Conservation (phyloP, 2,888 invertebrate species). For the Caradrina clavipalpis region DNA sequence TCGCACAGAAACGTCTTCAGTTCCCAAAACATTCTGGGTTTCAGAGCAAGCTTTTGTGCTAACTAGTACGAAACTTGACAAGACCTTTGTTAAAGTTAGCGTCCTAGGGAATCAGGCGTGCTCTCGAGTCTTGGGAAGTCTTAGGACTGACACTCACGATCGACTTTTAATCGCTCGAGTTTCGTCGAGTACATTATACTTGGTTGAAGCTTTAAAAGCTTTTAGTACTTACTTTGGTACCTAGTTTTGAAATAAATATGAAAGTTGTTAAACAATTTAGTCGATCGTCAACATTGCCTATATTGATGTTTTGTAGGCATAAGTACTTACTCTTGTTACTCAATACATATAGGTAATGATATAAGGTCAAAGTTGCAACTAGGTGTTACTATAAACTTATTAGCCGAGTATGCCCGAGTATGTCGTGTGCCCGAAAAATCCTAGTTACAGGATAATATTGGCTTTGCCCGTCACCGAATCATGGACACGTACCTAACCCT, state of each 20-base stretch:
- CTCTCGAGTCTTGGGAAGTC: slow-evolving; percentile 17
- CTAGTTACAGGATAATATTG: slow-evolving; percentile 45
- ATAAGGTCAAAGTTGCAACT: slow-evolving; percentile 12
- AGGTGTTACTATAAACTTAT: slow-evolving; percentile 44
- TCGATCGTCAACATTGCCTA: not conserved
- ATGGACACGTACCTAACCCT: slow-evolving; percentile 41
- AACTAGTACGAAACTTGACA: slow-evolving; percentile 50
- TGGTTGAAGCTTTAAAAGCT: slow-evolving; percentile 22
- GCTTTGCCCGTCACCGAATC: slow-evolving; percentile 38
- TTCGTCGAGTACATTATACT: slow-evolving; percentile 45
- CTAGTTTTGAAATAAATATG: not conserved
- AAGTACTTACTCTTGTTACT: not conserved
- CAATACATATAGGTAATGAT: slow-evolving; percentile 4
- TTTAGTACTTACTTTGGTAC: slow-evolving; percentile 1
- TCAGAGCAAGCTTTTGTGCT: slow-evolving; percentile 49
- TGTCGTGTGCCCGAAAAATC: slow-evolving; percentile 34
- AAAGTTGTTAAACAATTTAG: not conserved
- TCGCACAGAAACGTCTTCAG: slow-evolving; percentile 50
- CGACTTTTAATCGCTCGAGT: slow-evolving; percentile 29
- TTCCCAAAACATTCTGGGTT: slow-evolving; percentile 47
- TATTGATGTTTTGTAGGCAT: not conserved
- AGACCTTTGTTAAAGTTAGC: slow-evolving; percentile 43
- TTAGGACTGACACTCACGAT: slow-evolving; percentile 3
- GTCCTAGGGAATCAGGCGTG: slow-evolving; percentile 29
- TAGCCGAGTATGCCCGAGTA: slow-evolving; percentile 26